Evolutionary conservation across 2,888 invertebrate genomes (phyloP).

Genomic region (Euspilapteryx auroguttella): DNA sequence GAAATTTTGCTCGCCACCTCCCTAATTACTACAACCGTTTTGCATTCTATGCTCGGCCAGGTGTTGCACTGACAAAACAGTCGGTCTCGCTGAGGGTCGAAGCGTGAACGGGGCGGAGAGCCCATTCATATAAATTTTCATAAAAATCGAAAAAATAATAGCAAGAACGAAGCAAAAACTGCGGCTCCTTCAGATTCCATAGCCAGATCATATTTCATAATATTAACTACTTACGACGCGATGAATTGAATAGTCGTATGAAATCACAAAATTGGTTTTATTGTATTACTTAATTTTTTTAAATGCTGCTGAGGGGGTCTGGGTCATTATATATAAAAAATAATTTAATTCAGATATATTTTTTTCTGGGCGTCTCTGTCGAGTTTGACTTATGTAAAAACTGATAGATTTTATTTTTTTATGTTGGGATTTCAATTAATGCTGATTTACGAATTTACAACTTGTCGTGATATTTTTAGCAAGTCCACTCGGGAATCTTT

Average conservation of each 20-base stretch:
- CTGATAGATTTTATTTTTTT: too few relatives aligned
- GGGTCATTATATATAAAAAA: too few relatives aligned
- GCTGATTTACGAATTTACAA: too few relatives aligned
- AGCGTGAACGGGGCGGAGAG: constrained; percentile 43
- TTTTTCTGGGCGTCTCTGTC: too few relatives aligned
- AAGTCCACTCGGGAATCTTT: too few relatives aligned
- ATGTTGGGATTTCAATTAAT: too few relatives aligned
- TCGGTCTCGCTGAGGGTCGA: constrained; percentile 40
- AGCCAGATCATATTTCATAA: constrained; percentile 48
- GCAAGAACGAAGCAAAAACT: constrained; percentile 18
- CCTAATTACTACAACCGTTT: too few relatives aligned
- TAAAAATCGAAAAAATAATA: constrained; percentile 41
- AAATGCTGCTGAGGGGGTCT: constrained; percentile 4
- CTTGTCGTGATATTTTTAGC: too few relatives aligned
- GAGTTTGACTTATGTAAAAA: too few relatives aligned
- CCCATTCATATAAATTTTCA: constrained; percentile 38
- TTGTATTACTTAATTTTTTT: constrained; percentile 22
- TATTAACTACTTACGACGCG: constrained; percentile 52
- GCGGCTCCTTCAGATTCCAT: constrained; percentile 21
- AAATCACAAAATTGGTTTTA: constrained; percentile 35
- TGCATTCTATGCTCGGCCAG: constrained; percentile 49
- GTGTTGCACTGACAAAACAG: constrained; percentile 59
- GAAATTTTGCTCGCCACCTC: too few relatives aligned
- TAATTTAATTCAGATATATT: too few relatives aligned
- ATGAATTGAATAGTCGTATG: too few relatives aligned